A percentile compares a stretch with the other conserved stretches of the same genome.
Conservation (phyloP, 2,888 invertebrate genomes). For the Strigamia maritima region DNA sequence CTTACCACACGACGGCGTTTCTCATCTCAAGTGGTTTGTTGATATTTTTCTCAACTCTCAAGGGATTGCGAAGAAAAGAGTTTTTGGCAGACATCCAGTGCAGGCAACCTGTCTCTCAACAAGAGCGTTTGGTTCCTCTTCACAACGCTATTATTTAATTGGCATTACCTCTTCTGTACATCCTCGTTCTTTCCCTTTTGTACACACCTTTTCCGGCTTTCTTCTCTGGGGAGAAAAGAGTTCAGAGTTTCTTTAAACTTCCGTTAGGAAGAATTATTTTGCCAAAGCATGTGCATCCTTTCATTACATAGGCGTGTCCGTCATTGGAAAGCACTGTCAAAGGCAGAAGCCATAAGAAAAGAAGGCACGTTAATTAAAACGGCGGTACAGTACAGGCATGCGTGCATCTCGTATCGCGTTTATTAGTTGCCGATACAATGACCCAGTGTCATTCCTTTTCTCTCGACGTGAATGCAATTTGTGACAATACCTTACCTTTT, state of each 20-base stretch:
- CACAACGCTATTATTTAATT: neutral
- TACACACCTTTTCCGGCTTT: neutral
- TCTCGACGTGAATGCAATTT: neutral
- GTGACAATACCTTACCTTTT: neutral
- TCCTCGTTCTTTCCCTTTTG: neutral
- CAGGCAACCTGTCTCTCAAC: slow-evolving; percentile 12
- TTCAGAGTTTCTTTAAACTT: neutral
- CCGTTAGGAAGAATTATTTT: neutral
- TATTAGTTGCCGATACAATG: slow-evolving; percentile 23
- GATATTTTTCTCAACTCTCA: neutral
- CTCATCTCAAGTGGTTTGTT: slow-evolving; percentile 13
- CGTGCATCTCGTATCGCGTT: neutral
- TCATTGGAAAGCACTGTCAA: neutral
- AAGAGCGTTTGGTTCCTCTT: neutral
- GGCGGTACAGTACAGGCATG: neutral
- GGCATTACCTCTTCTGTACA: slow-evolving; percentile 1
- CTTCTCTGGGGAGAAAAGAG: neutral
- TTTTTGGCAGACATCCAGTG: slow-evolving; percentile 5
- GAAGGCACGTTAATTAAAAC: slow-evolving; percentile 19
- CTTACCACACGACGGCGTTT: slow-evolving; percentile 19
- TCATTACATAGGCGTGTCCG: slow-evolving; percentile 16
- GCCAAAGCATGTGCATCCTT: slow-evolving; percentile 2
- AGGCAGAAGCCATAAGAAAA: slow-evolving; percentile 19
- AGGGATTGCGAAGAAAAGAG: neutral
- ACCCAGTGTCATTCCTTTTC: slow-evolving; percentile 1